Percentiles rank a stretch among this genome's conserved stretches.
phyloP scores from a whole-genome alignment of 2,797 vertebrate species.

The Aphelocoma californica region DNA sequence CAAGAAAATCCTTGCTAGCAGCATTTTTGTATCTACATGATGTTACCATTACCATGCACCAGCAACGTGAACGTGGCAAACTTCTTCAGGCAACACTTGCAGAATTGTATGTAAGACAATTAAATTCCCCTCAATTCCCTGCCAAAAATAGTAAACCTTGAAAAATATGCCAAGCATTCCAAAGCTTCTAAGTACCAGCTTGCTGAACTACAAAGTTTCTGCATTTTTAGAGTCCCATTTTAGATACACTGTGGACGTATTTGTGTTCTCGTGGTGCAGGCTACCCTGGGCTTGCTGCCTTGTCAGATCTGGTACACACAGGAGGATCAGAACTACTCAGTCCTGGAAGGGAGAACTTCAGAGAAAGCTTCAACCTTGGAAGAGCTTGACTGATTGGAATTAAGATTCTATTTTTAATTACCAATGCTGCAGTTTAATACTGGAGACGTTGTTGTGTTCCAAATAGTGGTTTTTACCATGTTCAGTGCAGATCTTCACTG shows the following conservation, averaged over 20 bases:
- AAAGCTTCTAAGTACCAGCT: not conserved
- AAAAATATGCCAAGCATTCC: not conserved
- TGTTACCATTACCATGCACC: not conserved
- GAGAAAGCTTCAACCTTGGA: not conserved
- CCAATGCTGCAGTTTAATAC: not conserved
- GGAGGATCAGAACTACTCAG: not conserved
- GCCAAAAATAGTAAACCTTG: not conserved
- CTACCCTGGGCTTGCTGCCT: not conserved
- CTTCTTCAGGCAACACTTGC: not conserved
- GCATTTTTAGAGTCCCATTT: not conserved
- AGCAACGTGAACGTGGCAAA: not conserved
- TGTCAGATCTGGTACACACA: not conserved
- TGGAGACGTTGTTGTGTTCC: not conserved
- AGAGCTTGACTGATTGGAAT: not conserved
- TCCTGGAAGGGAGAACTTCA: not conserved
- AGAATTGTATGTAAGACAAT: not conserved
- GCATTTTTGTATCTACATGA: too few species aligned
- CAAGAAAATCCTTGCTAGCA: too few species aligned
- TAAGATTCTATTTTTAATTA: not conserved
- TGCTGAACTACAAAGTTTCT: not conserved
- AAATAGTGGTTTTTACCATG: not conserved
- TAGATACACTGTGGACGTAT: not conserved
- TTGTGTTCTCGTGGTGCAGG: not conserved
- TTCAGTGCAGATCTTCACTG: not conserved
- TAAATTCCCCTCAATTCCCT: not conserved